Percentiles rank a stretch among this genome's conserved stretches.
These are phyloP conservation scores for Chrysomallon squamiferum DNA, from an alignment of 1,140 invertebrate genomes.

Conservation along the genomic window DNA sequence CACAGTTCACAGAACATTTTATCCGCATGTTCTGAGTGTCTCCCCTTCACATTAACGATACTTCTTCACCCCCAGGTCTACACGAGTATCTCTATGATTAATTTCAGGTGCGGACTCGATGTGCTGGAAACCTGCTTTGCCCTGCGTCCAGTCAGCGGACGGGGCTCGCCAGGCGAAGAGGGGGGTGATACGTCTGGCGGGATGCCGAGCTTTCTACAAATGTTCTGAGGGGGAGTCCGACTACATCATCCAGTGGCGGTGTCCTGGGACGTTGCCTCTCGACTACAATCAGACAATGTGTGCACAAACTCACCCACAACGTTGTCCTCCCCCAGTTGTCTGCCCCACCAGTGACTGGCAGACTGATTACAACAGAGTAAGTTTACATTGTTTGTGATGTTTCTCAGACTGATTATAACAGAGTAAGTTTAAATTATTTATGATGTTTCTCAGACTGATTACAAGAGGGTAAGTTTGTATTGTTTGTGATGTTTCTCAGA, in stretches of 20 bases:
- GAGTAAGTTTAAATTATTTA: background rate
- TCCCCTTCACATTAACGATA: too few species aligned
- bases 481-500: background rate
- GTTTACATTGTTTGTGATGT: background rate
- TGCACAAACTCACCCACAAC: background rate
- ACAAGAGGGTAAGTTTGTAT: background rate
- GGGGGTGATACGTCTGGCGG: background rate
- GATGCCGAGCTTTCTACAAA: background rate
- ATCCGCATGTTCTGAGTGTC: too few species aligned
- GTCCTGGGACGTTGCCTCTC: background rate
- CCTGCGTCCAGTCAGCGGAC: slow-evolving; percentile 1
- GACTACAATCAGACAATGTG: background rate
- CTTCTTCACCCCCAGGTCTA: too few species aligned
- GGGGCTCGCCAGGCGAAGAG: background rate
- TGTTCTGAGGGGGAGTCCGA: background rate
- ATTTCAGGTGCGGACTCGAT: too few species aligned
- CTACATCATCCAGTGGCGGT: slow-evolving; percentile 3
- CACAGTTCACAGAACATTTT: too few species aligned
- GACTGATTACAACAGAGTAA: background rate
- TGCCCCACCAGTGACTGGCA: background rate
- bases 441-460: background rate
- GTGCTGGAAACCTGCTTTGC: slow-evolving; percentile 1
- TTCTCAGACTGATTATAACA: background rate
- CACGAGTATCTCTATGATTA: too few species aligned
- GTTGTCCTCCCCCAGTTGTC: slow-evolving; percentile 1